These are phyloP conservation scores for Champsocephalus esox DNA, from an alignment of 2,797 vertebrate species.

Conservation along the genomic window DNA sequence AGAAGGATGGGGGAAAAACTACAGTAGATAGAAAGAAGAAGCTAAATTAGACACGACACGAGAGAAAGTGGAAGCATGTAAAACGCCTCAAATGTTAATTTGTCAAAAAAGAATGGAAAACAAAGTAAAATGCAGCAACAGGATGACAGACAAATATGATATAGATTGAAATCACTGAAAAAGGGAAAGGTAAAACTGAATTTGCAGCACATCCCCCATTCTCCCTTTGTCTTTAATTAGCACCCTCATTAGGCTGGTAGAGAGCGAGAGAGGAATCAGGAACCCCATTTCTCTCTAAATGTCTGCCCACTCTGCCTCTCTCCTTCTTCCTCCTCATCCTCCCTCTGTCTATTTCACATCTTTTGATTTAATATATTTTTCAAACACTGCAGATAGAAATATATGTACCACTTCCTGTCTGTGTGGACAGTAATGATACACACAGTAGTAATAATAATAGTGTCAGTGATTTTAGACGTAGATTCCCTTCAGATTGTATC, in stretches of 20 bases:
- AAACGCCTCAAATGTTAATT: slow-evolving; percentile 12
- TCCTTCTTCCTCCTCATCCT: slow-evolving; percentile 35
- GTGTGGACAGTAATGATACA: slow-evolving; percentile 32
- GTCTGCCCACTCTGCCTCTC: slow-evolving; percentile 62
- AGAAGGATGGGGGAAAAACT: background rate
- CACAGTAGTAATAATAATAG: slow-evolving; percentile 23
- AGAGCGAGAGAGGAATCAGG: slow-evolving; percentile 67
- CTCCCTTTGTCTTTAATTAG: slow-evolving; percentile 77
- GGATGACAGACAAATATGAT: slow-evolving; percentile 4
- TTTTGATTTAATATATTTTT: slow-evolving; percentile 18
- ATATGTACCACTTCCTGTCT: slow-evolving; percentile 3
- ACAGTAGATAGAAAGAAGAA: background rate
- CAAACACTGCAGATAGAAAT: background rate
- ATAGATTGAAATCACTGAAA: slow-evolving; percentile 29
- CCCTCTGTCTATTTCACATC: slow-evolving; percentile 22
- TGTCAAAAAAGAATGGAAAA: slow-evolving; percentile 18
- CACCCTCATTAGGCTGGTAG: slow-evolving; percentile 74
- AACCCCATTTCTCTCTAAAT: slow-evolving; percentile 67
- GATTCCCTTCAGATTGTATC: slow-evolving; percentile 52
- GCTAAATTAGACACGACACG: background rate
- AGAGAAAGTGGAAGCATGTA: background rate
- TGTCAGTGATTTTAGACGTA: slow-evolving; percentile 45
- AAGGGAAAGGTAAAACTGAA: slow-evolving; percentile 58
- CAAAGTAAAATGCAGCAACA: slow-evolving; percentile 10
- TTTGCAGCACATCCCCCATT: slow-evolving; percentile 70